These are phyloP conservation scores for Vesta saturnalis DNA, from an alignment of 2,888 invertebrate species.

Conservation along the genomic window DNA sequence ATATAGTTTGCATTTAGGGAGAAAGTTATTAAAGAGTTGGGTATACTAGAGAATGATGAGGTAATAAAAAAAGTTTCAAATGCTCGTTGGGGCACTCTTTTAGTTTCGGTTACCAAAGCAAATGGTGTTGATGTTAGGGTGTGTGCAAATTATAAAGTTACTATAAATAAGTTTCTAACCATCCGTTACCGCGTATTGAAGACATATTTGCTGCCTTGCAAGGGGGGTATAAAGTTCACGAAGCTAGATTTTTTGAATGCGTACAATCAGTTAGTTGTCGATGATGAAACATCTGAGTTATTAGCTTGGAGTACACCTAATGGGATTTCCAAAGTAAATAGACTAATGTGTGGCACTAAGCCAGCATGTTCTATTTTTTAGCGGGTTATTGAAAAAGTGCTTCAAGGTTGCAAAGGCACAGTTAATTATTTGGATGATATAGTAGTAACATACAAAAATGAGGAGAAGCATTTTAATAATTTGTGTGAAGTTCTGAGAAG, in stretches of 20 bases:
- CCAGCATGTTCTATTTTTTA: background rate
- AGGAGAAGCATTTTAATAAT: too few relatives aligned
- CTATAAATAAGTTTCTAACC: conserved; percentile 46
- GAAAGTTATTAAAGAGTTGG: conserved; percentile 32
- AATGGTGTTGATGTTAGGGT: conserved; percentile 23
- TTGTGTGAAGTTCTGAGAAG: too few relatives aligned
- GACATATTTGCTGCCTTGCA: conserved; percentile 43
- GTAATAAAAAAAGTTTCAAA: conserved; percentile 31
- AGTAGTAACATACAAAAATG: too few relatives aligned
- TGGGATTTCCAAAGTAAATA: conserved; percentile 4
- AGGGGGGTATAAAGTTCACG: too few relatives aligned
- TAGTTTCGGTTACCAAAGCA: conserved; percentile 40
- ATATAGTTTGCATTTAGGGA: conserved; percentile 32
- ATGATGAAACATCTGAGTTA: background rate
- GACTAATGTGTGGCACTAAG: background rate
- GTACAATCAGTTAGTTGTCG: conserved; percentile 52
- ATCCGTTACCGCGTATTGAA: conserved; percentile 49
- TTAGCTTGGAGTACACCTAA: conserved; percentile 47
- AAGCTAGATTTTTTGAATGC: conserved; percentile 52
- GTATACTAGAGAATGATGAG: conserved; percentile 33
- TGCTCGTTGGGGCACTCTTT: conserved; percentile 38
- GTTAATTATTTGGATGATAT: too few relatives aligned
- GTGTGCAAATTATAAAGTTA: conserved; percentile 45
- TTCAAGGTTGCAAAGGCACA: background rate
- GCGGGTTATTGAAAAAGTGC: background rate